Conservation (phyloP, 1,140 invertebrate genomes). For the Carcinoscorpius rotundicauda region DNA sequence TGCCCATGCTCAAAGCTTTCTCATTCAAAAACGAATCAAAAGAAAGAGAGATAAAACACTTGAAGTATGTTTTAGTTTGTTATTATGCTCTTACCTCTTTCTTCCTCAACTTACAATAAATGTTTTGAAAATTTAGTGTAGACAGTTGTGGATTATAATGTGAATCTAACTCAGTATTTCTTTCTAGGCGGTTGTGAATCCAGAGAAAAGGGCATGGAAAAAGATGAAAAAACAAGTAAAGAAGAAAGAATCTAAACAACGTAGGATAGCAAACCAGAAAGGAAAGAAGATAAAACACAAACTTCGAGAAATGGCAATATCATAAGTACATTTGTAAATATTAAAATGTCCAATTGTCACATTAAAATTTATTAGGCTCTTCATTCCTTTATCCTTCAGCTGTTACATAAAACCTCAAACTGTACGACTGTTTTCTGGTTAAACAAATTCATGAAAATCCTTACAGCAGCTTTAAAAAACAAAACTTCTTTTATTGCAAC, state of each 20-base stretch:
- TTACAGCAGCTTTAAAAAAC: too few relatives aligned
- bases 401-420: too few relatives aligned
- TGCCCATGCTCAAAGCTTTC: constrained; percentile 38
- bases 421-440: too few relatives aligned
- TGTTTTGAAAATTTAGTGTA: too few relatives aligned
- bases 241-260: constrained; percentile 59
- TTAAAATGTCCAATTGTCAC: too few relatives aligned
- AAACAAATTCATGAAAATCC: too few relatives aligned
- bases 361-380: too few relatives aligned
- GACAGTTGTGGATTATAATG: background rate
- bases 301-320: too few relatives aligned
- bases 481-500: too few relatives aligned
- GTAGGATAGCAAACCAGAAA: constrained; percentile 45
- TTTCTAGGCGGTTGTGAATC: constrained; percentile 51
- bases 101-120: too few relatives aligned
- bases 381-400: too few relatives aligned
- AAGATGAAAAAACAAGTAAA: constrained; percentile 59
- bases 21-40: constrained; percentile 10
- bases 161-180: background rate
- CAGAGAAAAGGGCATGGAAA: constrained; percentile 57
- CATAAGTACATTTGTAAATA: too few relatives aligned
- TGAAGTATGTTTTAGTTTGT: constrained; percentile 25
- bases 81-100: background rate
- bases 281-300: constrained; percentile 28
- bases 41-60: constrained; percentile 46